A percentile compares a stretch with the other conserved stretches of the same genome.
These are phyloP conservation scores for Xenopus laevis DNA, from an alignment of 2,113 vertebrate genomes.

Conservation along the genomic window DNA sequence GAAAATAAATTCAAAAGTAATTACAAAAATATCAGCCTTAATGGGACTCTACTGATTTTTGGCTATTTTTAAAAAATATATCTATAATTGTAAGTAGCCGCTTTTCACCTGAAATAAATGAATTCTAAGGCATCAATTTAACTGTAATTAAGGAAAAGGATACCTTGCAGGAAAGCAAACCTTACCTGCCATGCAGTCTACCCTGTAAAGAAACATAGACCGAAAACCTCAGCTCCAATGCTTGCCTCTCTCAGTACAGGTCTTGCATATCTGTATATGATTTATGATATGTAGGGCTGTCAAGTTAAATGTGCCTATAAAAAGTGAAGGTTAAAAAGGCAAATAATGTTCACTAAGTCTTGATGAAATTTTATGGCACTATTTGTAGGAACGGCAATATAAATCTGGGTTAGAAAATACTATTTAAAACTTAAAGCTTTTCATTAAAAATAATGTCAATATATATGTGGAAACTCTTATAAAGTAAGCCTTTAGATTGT, in stretches of 20 bases:
- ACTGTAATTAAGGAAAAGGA: too few species aligned
- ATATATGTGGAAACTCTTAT: conserved; percentile 18
- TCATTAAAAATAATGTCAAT: conserved; percentile 8
- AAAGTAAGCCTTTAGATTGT: neutral
- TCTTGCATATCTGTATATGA: neutral
- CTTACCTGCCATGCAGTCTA: too few species aligned
- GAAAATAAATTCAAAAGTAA: too few species aligned
- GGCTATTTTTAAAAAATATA: too few species aligned
- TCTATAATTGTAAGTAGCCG: too few species aligned
- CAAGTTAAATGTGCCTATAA: conserved; percentile 30
- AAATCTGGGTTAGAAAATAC: conserved; percentile 8
- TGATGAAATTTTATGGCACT: conserved; percentile 29
- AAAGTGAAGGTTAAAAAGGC: conserved; percentile 33
- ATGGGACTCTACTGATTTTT: too few species aligned
- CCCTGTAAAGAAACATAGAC: neutral
- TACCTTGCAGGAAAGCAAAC: too few species aligned
- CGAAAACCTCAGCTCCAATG: neutral
- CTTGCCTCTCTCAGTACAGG: neutral
- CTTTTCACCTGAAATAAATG: too few species aligned
- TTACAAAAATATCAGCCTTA: too few species aligned
- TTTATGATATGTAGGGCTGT: neutral
- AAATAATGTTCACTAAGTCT: conserved; percentile 21
- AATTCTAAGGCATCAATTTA: too few species aligned
- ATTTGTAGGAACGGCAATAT: conserved; percentile 13
- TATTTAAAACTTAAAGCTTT: conserved; percentile 8